Evolutionary conservation across 2,113 vertebrate species (phyloP).

Genomic region (Coracopsis vasa): DNA sequence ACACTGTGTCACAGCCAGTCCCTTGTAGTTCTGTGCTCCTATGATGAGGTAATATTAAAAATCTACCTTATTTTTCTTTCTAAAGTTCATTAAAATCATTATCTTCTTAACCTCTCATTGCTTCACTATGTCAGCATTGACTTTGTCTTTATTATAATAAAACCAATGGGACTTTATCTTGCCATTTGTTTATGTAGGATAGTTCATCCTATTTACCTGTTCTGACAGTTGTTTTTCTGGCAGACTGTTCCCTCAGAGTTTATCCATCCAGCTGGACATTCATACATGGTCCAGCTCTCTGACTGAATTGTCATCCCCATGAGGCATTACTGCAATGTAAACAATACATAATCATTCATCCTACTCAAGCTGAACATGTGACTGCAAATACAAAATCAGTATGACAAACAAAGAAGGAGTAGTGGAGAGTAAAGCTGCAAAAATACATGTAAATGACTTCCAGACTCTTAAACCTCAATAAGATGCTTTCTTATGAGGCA

Average conservation of each 20-base stretch:
- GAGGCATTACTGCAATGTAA: not conserved
- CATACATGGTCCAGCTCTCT: not conserved
- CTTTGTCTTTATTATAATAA: not conserved
- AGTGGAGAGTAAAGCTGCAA: not conserved
- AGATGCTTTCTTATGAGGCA: not conserved
- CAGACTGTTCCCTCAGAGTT: not conserved
- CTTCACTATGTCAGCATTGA: not conserved
- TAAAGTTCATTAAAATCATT: not conserved
- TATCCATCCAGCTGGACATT: conserved; percentile 16
- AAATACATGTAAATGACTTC: not conserved
- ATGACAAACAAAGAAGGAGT: not conserved
- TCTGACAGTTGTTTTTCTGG: not conserved
- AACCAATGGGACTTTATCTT: not conserved
- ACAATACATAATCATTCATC: not conserved
- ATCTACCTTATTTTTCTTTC: not conserved
- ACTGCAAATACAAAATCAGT: conserved; percentile 14
- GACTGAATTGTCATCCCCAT: not conserved
- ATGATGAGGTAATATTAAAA: not conserved
- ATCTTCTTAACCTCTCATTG: not conserved
- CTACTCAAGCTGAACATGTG: not conserved
- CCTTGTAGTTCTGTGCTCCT: not conserved
- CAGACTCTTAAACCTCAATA: not conserved
- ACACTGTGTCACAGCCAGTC: not conserved
- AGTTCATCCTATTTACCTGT: not conserved
- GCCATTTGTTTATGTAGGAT: not conserved